Evolutionary conservation across 1,140 invertebrate species (phyloP).

Genomic region (Papilio dardanus): DNA sequence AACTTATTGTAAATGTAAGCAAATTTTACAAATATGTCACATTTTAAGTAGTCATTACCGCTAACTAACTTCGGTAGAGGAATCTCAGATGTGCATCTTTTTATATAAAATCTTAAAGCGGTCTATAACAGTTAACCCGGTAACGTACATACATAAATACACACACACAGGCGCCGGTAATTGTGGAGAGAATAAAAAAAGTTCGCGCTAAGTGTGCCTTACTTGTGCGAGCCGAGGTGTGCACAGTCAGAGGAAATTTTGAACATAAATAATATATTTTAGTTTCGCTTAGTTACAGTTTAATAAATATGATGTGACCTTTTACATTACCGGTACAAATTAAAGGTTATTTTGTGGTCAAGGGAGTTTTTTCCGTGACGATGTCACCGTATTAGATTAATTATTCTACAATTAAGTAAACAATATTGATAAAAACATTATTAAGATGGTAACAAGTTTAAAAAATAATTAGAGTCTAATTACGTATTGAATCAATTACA

Average conservation of each 20-base stretch:
- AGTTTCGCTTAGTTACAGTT: background rate
- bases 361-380: background rate
- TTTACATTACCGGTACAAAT: background rate
- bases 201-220: conserved; percentile 75
- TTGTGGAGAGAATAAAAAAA: conserved; percentile 75
- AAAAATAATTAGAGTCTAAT: too few relatives aligned
- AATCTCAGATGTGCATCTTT: background rate
- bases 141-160: conserved; percentile 49
- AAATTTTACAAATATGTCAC: background rate
- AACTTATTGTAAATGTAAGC: too few relatives aligned
- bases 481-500: too few relatives aligned
- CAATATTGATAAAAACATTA: background rate
- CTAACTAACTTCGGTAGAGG: background rate
- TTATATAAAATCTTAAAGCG: conserved; percentile 29
- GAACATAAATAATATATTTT: conserved; percentile 7
- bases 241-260: conserved; percentile 49
- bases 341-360: background rate
- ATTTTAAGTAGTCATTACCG: background rate
- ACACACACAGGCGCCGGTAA: conserved; percentile 59
- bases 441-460: too few relatives aligned
- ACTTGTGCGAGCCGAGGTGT: conserved; percentile 65
- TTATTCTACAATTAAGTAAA: background rate
- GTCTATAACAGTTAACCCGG: conserved; percentile 55
- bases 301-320: background rate
- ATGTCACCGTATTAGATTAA: background rate